Base-by-base conservation (phyloP, 2,113 vertebrate genomes). In the Malurus melanocephalus region DNA sequence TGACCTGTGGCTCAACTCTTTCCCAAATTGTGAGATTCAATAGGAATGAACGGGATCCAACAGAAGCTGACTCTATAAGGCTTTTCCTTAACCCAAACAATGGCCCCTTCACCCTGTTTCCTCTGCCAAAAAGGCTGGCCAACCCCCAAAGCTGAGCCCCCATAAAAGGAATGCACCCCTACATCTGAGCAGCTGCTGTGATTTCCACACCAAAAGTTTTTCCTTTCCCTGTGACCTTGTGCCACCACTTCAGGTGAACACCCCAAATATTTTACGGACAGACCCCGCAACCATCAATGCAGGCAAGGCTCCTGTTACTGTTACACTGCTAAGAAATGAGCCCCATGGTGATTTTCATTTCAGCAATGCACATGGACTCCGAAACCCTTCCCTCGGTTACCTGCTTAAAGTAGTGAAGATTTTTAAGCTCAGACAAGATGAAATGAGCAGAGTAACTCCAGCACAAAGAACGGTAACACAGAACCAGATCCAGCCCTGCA, bases 141-240 rank as follows among this genome's bases (percentile, higher is more conserved):
- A 55, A 42, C 7, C 38, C 20, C 38, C 35, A 80, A 28, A 73
- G 42, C 38, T 49, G 45, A 87, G 45, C 7, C 1, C 51, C 9
- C 43, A 5, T 35, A 30, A 32, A 64, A 13, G 5, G 42, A 78
- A 32, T 33, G 59, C 3, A 49, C 1, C 9, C 7, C 45, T 59
- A 3, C 0, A 0, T 52, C 49, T 42, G 16, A 87, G 60, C 33
- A 66, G 35, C 55, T 71, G 35, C 28, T 65, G 6, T 6, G 10
- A 64, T 23, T 68, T 45, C 51, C 38, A 76, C 6, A 0, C 17
- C 49, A 16, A 26, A 35, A n/a, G 15, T 19, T 35, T 66, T 43
- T 10, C 33, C 26, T 33, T 57, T 10, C 35, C 74, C n/a, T n/a
- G 4, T 0, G 0, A 28, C 66, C 22, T 10, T 32, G 24, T 52